Evolutionary conservation across 2,113 vertebrate genomes (phyloP), one percentile per base, ranked within the genome.

Genomic region (Anas platyrhynchos): DNA sequence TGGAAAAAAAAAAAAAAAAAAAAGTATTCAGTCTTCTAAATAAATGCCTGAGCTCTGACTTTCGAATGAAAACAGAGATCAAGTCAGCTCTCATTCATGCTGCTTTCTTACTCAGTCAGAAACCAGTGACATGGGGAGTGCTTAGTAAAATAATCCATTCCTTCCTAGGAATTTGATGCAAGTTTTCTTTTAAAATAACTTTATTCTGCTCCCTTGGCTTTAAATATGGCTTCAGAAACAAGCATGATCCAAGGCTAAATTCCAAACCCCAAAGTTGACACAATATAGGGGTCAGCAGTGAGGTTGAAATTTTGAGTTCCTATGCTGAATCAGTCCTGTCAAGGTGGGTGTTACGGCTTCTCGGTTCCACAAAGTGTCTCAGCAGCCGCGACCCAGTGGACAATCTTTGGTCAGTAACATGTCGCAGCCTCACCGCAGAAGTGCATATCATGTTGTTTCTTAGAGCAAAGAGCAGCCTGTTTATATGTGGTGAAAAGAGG

Each of bases 1-100:
- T 67, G 61, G n/a, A 25, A 91, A 87, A 48, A 48, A 48, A 72
- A 91, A 87, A 36, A 92, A 87, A 36, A 50, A 91, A 87, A 87
- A 67, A 72, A 32, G 3, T 18, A 77, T 59, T 74, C 52, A 27
- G 34, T 38, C n/a, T 73, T 88, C 65, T 67, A 76, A 90, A 80
- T 59, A 22, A 74, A 74, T 55, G 13, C 18, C 56, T 32, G 9
- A 91, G 72, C 43, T 67, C 59, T 81, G 83, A 83, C 63, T 88
- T 90, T 48, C 9, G 9, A 48, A 48, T 36, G 21, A 90, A 52
- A 56, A 71, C 26, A 68, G 71, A 71, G 58, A 91, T 71, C 59
- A 89, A 86, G 72, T 88, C 61, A 88, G 80, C 34, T 88, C 43
- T 80, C 75, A 23, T 55, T 75, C n/a, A 7, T 59, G 61, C 32